Evolutionary conservation across 1,140 invertebrate genomes (phyloP), one percentile per base, ranked within the genome.

Genomic region (Plectrocnemia conspersa): DNA sequence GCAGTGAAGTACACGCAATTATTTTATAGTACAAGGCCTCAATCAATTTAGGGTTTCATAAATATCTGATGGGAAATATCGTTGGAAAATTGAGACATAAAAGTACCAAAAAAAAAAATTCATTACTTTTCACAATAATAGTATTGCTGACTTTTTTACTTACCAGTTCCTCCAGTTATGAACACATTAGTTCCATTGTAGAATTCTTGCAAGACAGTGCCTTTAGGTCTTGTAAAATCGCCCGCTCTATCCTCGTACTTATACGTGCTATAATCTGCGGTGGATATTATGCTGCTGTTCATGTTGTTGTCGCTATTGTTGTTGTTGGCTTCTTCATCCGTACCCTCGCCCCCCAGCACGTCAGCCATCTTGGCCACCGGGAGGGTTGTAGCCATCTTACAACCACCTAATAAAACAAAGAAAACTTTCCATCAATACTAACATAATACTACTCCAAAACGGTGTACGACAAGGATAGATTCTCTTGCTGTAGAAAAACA

Each of bases 111-210:
- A n/a, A n/a, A n/a, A n/a, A n/a, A n/a, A n/a, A n/a, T n/a, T n/a
- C n/a, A n/a, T n/a, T n/a, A n/a, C n/a, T n/a, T n/a, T n/a, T n/a
- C n/a, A n/a, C n/a, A n/a, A n/a, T n/a, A n/a, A n/a, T n/a, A n/a
- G n/a, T n/a, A n/a, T n/a, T n/a, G n/a, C n/a, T n/a, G n/a, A n/a
- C n/a, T n/a, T n/a, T n/a, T n/a, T n/a, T n/a, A n/a, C 46, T 52
- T 27, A 64, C 88, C 88, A 11, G 87, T 89, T 1, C 77, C 81
- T 10, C 83, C 83, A 3, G 82, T 84, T 35, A 85, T 73, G 57
- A 91, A 83, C 38, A 85, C 69, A 60, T 74, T 77, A 38, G 76
- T 68, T 1, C 72, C 75, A 2, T 71, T 64, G 62, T 80, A 83
- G 62, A 82, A 83, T 40, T 77, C 61, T 47, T 79, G 77, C 1